Conservation (phyloP, 2,888 invertebrate genomes). For the Eupithecia inturbata region DNA sequence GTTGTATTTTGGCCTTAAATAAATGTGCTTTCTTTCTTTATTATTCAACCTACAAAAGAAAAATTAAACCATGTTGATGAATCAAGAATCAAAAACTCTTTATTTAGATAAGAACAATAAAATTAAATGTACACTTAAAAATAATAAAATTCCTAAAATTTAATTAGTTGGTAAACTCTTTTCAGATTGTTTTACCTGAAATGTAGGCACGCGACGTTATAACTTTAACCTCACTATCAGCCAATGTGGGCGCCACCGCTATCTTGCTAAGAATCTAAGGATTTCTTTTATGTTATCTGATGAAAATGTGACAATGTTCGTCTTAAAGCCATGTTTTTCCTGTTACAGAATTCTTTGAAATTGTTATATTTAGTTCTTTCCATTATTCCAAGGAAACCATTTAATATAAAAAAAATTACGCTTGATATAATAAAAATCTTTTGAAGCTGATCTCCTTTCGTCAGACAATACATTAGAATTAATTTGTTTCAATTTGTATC, state of each 20-base stretch:
- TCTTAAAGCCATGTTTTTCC: slow-evolving; percentile 32
- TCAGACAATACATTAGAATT: background rate
- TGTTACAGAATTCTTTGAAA: slow-evolving; percentile 8
- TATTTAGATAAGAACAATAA: no score
- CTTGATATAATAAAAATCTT: background rate
- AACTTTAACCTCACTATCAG: background rate
- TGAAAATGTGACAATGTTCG: slow-evolving; percentile 34
- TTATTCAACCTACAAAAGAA: background rate
- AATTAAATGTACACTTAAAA: no score
- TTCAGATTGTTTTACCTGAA: background rate
- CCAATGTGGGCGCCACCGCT: background rate
- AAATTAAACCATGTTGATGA: background rate
- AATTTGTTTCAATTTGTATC: background rate
- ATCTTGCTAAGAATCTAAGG: background rate
- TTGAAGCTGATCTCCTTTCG: background rate
- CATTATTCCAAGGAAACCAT: background rate
- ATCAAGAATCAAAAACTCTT: no score
- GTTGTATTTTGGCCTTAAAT: background rate
- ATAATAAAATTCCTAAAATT: no score
- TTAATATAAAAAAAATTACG: slow-evolving; percentile 3
- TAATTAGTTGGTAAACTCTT: background rate
- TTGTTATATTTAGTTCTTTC: background rate
- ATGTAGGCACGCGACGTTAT: background rate
- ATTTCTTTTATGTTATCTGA: slow-evolving; percentile 24
- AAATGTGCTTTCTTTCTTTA: background rate